Conservation (phyloP, 1,140 invertebrate species). For the Drosophila mauritiana region DNA sequence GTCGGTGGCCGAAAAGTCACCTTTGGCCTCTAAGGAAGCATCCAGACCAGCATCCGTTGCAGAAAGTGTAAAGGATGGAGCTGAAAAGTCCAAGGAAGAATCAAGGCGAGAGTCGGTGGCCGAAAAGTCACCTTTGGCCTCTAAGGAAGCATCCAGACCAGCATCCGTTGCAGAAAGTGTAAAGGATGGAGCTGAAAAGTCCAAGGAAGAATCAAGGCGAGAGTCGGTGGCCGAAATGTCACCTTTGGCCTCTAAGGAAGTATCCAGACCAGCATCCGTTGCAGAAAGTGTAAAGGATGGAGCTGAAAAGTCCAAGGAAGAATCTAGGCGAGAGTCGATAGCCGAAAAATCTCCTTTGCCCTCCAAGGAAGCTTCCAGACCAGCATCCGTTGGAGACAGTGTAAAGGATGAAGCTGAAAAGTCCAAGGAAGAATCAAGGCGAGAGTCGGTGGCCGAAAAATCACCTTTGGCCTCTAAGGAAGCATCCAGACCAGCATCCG, state of each 20-base stretch:
- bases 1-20: constrained; percentile 27
- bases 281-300: constrained; percentile 18
- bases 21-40: constrained; percentile 11
- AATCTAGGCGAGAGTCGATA: no score
- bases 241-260: constrained; percentile 17
- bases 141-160: constrained; percentile 20
- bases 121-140: not conserved
- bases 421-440: not conserved
- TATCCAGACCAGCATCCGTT: constrained; percentile 47
- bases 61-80: constrained; percentile 31
- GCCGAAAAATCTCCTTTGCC: not conserved
- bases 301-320: constrained; percentile 5
- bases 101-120: constrained; percentile 30
- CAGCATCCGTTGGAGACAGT: not conserved
- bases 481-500: constrained; percentile 42
- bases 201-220: not conserved
- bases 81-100: not conserved
- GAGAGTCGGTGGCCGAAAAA: constrained; percentile 32
- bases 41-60: constrained; percentile 44
- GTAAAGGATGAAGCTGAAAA: not conserved
- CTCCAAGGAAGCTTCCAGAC: no score
- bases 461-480: no score
- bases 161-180: constrained; percentile 33
- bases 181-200: constrained; percentile 22
- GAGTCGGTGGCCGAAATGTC: constrained; percentile 20